Conservation (phyloP, 1,140 invertebrate species). For the Notospermus geniculatus region DNA sequence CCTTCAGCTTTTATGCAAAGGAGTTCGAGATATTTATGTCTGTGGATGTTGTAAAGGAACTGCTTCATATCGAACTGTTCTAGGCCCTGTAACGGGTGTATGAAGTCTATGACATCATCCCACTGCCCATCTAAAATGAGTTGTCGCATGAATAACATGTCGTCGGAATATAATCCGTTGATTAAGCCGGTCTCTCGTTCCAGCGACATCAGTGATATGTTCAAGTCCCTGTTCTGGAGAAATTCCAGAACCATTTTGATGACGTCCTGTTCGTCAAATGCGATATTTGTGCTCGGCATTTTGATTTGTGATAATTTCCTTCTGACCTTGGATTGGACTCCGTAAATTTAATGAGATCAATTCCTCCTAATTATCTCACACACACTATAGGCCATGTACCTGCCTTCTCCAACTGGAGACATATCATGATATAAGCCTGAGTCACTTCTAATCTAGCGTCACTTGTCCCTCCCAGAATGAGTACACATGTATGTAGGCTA, state of each 20-base stretch:
- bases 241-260: conserved; percentile 89
- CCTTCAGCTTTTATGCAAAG: conserved; percentile 89
- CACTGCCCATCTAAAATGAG: conserved; percentile 95
- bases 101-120: conserved; percentile 95
- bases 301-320: conserved; percentile 12
- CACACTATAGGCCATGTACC: too few relatives aligned
- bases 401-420: too few relatives aligned
- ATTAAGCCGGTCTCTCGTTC: conserved; percentile 94
- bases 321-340: too few relatives aligned
- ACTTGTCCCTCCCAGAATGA: too few relatives aligned
- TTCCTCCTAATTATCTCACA: too few relatives aligned
- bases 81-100: conserved; percentile 80
- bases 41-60: conserved; percentile 80
- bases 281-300: conserved; percentile 45
- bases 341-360: too few relatives aligned
- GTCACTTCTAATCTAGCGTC: too few relatives aligned
- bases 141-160: conserved; percentile 86
- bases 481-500: too few relatives aligned
- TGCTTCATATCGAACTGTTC: conserved; percentile 63
- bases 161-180: conserved; percentile 85
- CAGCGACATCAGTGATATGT: conserved; percentile 77
- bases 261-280: conserved; percentile 78
- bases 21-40: conserved; percentile 92
- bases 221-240: conserved; percentile 81
- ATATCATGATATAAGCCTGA: too few relatives aligned